Conservation (phyloP, 2,888 invertebrate species). For the Halictus ligatus region DNA sequence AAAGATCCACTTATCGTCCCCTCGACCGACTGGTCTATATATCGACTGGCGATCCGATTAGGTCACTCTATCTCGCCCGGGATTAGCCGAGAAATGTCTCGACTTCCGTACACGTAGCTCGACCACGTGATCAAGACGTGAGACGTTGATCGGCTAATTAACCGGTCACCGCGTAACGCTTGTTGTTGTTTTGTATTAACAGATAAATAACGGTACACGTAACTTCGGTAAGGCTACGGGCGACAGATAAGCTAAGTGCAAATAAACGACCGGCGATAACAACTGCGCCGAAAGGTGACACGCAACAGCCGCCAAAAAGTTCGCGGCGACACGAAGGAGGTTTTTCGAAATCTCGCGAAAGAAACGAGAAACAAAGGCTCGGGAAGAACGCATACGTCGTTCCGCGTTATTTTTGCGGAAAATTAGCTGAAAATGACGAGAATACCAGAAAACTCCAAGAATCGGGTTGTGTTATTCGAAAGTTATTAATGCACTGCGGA, state of each 20-base stretch:
- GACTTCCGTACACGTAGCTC: constrained; percentile 3
- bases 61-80: background rate
- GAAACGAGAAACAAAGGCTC: background rate
- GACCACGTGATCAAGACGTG: background rate
- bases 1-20: background rate
- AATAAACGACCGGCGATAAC: background rate
- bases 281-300: background rate
- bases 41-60: background rate
- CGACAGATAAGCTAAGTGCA: background rate
- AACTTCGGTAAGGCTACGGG: background rate
- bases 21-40: constrained; percentile 1
- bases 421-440: too few species aligned
- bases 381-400: background rate
- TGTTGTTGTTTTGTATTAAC: background rate
- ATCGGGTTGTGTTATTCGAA: too few species aligned
- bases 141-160: background rate
- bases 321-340: background rate
- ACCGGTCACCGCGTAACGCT: background rate
- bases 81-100: background rate
- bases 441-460: too few species aligned
- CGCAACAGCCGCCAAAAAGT: background rate
- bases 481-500: too few species aligned
- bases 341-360: background rate
- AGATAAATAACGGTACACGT: background rate
- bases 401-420: background rate